phyloP scores from a whole-genome alignment of 2,888 invertebrate species.

The Trissolcus japonicus region DNA sequence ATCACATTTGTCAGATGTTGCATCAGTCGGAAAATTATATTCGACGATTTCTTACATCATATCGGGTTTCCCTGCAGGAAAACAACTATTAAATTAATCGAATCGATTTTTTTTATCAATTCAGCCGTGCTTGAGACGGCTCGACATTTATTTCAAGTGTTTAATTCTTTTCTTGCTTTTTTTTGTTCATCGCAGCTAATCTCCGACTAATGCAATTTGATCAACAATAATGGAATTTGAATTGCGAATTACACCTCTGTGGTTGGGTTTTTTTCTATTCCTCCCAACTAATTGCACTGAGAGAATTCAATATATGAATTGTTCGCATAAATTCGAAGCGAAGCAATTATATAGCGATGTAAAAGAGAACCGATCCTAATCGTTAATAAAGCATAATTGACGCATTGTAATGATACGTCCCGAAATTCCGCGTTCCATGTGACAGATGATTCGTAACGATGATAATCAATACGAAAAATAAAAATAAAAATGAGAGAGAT shows the following conservation, averaged over 20 bases:
- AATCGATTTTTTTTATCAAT: no score
- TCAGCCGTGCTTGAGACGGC: no score
- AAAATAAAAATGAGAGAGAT: no score
- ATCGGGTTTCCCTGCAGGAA: no score
- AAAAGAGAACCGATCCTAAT: constrained; percentile 12
- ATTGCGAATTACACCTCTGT: no score
- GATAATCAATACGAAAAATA: neutral
- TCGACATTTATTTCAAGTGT: no score
- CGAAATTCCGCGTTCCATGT: constrained; percentile 11
- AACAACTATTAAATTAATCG: no score
- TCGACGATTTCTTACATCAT: no score
- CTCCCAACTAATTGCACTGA: neutral
- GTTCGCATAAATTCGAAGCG: constrained; percentile 14
- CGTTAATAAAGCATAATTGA: constrained; percentile 35
- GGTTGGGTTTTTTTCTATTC: neutral
- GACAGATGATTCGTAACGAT: constrained; percentile 11
- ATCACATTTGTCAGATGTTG: no score
- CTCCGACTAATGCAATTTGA: neutral
- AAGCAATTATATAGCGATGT: constrained; percentile 11
- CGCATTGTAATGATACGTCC: constrained; percentile 19
- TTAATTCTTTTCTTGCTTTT: no score
- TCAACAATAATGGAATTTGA: no score
- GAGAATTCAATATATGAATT: constrained; percentile 9
- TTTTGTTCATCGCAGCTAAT: neutral
- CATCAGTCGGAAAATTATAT: no score